Percentiles rank a stretch among this genome's conserved stretches.
phyloP scores from a whole-genome alignment of 1,140 invertebrate genomes.

The Halyomorpha halys region DNA sequence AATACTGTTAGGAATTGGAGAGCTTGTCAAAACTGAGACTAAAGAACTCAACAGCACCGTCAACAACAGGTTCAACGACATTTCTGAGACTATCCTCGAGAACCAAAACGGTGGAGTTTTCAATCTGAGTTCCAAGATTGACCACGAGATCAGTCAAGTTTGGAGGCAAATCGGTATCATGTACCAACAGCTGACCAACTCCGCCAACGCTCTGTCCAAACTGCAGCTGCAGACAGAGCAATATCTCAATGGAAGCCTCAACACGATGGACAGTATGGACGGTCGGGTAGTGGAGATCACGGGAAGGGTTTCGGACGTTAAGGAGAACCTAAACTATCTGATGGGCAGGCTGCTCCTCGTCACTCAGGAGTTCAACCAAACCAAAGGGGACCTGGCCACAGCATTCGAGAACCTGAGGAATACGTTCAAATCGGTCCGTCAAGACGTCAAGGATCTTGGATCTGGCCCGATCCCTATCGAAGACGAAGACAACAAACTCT shows the following conservation, averaged over 20 bases:
- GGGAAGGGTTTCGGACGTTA: slow-evolving; percentile 67
- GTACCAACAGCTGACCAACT: slow-evolving; percentile 71
- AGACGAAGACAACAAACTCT: not conserved
- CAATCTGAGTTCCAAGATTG: slow-evolving; percentile 67
- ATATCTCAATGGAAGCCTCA: slow-evolving; percentile 71
- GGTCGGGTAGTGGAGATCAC: slow-evolving; percentile 64
- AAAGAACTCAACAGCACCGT: slow-evolving; percentile 56
- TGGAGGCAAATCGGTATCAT: slow-evolving; percentile 48
- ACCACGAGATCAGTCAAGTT: slow-evolving; percentile 65
- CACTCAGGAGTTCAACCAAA: slow-evolving; percentile 75
- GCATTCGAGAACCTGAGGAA: slow-evolving; percentile 60
- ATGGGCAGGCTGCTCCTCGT: slow-evolving; percentile 68
- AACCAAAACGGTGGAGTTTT: slow-evolving; percentile 60
- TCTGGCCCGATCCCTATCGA: slow-evolving; percentile 32
- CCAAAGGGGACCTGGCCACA: slow-evolving; percentile 59
- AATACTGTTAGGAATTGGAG: slow-evolving; percentile 67
- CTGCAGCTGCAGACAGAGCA: slow-evolving; percentile 67
- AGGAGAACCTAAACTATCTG: slow-evolving; percentile 74
- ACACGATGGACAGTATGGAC: slow-evolving; percentile 69
- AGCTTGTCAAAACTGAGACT: slow-evolving; percentile 52
- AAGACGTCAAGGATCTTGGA: slow-evolving; percentile 39
- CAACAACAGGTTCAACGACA: slow-evolving; percentile 54
- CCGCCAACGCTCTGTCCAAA: slow-evolving; percentile 56
- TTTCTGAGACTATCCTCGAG: slow-evolving; percentile 56
- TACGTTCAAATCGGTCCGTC: slow-evolving; percentile 54